Evolutionary conservation across 2,888 invertebrate species (phyloP).

Genomic region (Siphonodentalium dalli): DNA sequence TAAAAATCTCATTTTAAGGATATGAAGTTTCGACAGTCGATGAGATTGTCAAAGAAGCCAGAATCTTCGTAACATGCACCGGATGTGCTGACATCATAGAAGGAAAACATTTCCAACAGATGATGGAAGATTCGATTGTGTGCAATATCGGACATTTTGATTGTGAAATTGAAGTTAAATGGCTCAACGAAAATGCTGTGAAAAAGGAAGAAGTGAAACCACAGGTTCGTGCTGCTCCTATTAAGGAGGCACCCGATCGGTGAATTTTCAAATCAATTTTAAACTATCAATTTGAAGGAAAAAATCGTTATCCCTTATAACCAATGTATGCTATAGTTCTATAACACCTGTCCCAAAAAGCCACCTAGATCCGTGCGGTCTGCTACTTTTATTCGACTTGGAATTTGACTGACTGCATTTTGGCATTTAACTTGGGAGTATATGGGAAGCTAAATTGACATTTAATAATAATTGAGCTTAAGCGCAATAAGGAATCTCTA

Average conservation of each 20-base stretch:
- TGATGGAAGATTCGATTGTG: constrained; percentile 96
- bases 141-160: constrained; percentile 99
- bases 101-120: constrained; percentile 85
- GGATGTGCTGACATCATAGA: constrained; percentile 92
- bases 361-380: no score
- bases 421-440: no score
- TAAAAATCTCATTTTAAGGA: constrained; percentile 52
- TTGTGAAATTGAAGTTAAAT: constrained; percentile 94
- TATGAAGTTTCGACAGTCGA: constrained; percentile 90
- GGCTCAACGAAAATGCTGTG: constrained; percentile 88
- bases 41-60: constrained; percentile 87
- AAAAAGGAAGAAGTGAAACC: constrained; percentile 93
- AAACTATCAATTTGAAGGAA: no score
- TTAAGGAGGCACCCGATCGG: background rate
- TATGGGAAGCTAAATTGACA: no score
- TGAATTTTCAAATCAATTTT: no score
- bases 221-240: constrained; percentile 73
- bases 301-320: no score
- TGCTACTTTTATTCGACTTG: no score
- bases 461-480: no score
- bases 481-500: no score
- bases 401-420: no score
- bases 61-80: constrained; percentile 97
- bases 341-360: no score
- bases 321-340: no score